Percentiles rank a stretch among this genome's conserved stretches.
Conservation (phyloP, 2,888 invertebrate genomes). For the Microdon myrmicae region DNA sequence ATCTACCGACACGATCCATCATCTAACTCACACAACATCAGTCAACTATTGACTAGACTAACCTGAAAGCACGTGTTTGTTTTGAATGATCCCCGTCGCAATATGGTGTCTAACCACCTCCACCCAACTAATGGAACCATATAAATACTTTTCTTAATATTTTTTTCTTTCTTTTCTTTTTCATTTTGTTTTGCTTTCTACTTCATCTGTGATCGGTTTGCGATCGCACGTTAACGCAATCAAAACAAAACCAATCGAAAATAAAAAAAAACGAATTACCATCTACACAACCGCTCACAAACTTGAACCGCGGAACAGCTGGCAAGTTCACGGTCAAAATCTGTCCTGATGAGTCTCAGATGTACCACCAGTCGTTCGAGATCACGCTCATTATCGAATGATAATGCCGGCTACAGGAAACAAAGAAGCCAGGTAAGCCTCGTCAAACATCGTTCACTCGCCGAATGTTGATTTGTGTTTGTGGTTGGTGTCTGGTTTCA, state of each 20-base stretch:
- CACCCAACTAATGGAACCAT: no score
- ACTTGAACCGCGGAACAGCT: conserved; percentile 50
- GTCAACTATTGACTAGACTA: no score
- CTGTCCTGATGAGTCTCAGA: conserved; percentile 60
- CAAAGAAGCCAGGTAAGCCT: conserved; percentile 41
- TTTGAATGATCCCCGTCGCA: no score
- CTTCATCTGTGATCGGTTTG: no score
- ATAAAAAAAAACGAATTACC: conserved; percentile 15
- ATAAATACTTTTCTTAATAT: conserved; percentile 34
- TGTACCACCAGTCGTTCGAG: conserved; percentile 57
- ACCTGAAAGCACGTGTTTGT: no score
- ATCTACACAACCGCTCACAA: conserved; percentile 13
- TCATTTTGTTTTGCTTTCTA: conserved; percentile 8
- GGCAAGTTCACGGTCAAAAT: conserved; percentile 58
- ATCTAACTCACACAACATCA: no score
- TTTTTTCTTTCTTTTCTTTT: conserved; percentile 15
- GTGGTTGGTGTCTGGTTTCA: conserved; percentile 13
- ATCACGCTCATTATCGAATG: conserved; percentile 56
- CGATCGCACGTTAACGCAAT: conserved; percentile 27
- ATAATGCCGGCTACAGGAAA: conserved; percentile 43
- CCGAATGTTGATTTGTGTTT: conserved; percentile 10
- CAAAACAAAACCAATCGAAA: conserved; percentile 26
- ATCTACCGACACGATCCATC: no score
- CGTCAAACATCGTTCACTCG: no score
- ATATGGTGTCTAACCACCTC: no score